These are phyloP conservation scores for Toxonevra muliebris DNA, from an alignment of 2,888 invertebrate genomes.

Conservation along the genomic window DNA sequence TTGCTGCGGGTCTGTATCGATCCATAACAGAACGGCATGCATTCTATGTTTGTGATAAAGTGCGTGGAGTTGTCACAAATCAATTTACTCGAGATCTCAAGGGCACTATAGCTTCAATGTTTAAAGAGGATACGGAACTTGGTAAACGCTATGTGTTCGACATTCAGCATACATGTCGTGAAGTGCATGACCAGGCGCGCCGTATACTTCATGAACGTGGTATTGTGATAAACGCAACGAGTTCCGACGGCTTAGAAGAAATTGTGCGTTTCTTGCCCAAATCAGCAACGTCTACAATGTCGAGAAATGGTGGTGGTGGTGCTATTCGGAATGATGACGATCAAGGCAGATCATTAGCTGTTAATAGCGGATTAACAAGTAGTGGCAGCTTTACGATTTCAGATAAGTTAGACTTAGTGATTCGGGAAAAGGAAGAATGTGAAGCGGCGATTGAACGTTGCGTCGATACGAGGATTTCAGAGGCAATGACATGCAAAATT, in stretches of 20 bases:
- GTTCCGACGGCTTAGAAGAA: conserved; percentile 33
- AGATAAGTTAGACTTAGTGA: conserved; percentile 59
- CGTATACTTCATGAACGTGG: conserved; percentile 74
- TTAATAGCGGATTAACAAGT: conserved; percentile 20
- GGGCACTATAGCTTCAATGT: conserved; percentile 90
- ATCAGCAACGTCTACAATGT: conserved; percentile 7
- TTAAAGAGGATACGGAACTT: conserved; percentile 86
- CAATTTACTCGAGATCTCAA: conserved; percentile 90
- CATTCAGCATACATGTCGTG: conserved; percentile 86
- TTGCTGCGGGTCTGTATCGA: conserved; percentile 83
- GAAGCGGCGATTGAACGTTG: conserved; percentile 63
- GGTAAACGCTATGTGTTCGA: conserved; percentile 93
- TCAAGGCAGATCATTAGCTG: conserved; percentile 21
- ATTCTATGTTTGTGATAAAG: conserved; percentile 92
- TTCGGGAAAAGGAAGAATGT: conserved; percentile 60
- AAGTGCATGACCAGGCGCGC: conserved; percentile 88
- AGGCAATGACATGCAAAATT: conserved; percentile 83
- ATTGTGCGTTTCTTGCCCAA: conserved; percentile 40
- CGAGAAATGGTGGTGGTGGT: conserved; percentile 14
- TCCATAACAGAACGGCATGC: conserved; percentile 92
- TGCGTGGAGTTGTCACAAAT: conserved; percentile 84
- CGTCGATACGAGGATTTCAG: conserved; percentile 66
- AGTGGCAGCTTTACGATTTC: conserved; percentile 22
- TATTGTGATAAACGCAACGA: conserved; percentile 49
- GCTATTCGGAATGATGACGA: conserved; percentile 18